Evolutionary conservation across 1,140 invertebrate genomes (phyloP).

Genomic region (Ips nitidus): DNA sequence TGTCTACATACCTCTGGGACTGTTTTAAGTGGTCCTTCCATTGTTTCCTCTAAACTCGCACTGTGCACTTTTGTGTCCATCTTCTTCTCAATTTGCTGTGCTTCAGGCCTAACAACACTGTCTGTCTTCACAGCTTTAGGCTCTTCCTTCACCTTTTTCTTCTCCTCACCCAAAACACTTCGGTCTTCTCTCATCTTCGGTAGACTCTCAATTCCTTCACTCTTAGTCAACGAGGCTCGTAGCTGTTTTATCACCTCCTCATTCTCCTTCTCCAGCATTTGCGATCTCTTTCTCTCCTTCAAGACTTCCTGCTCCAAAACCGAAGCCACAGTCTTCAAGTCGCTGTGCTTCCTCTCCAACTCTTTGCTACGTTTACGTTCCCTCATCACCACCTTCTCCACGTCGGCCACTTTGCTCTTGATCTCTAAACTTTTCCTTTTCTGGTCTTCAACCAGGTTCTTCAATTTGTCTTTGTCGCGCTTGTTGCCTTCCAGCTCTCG

Average conservation of each 20-base stretch:
- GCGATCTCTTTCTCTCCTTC: slow-evolving; percentile 23
- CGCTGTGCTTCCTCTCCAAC: slow-evolving; percentile 25
- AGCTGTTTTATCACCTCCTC: slow-evolving; percentile 10
- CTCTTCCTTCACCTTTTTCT: slow-evolving; percentile 19
- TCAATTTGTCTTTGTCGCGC: slow-evolving; percentile 23
- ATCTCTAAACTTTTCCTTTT: slow-evolving; percentile 32
- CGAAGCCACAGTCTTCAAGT: slow-evolving; percentile 7
- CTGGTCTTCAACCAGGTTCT: slow-evolving; percentile 30
- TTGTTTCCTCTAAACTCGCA: too few species aligned
- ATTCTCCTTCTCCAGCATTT: slow-evolving; percentile 17
- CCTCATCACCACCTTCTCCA: slow-evolving; percentile 30
- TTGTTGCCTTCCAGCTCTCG: slow-evolving; percentile 13
- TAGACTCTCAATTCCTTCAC: slow-evolving; percentile 2
- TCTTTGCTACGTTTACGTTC: slow-evolving; percentile 30
- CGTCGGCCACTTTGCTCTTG: slow-evolving; percentile 35
- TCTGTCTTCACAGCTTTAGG: slow-evolving; percentile 4
- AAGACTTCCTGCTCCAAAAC: slow-evolving; percentile 22
- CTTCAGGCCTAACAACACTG: too few species aligned
- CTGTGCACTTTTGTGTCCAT: too few species aligned
- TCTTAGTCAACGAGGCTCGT: neutral
- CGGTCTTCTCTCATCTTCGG: slow-evolving; percentile 2
- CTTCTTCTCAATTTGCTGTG: too few species aligned
- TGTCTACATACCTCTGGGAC: too few species aligned
- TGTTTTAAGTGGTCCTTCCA: too few species aligned
- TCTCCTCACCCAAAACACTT: slow-evolving; percentile 3